Base-by-base conservation (phyloP, 2,797 vertebrate genomes). In the Poecilia gillii region DNA sequence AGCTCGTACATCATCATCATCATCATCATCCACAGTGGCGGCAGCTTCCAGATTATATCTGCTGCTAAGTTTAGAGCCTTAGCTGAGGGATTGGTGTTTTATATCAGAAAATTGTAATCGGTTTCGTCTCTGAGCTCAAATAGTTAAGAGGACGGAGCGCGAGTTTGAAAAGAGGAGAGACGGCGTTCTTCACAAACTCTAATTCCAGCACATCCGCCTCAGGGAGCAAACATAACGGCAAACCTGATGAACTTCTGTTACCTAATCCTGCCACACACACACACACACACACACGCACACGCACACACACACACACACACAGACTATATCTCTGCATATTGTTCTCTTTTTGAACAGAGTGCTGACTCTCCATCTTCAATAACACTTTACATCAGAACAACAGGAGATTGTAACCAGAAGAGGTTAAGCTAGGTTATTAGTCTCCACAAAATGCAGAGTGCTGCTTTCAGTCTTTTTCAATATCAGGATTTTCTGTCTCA, bases 241-340 rank as follows among this genome's bases (percentile, higher is more conserved):
- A 94, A 94, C 93, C 88, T 92, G 90, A 90, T 94, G 93, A 95
- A 95, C 93, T 90, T 92, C 68, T 86, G 91, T 94, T 94, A 94
- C 94, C 93, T 94, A 94, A 94, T 92, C 84, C 91, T 87, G 84
- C 70, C 91, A 81, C 87, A 90, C 88, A 89, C 82, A 84, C 72
- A 64, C 76, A 39, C 33, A 41, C 36, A 47, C 31, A 45, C 36
- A 11, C 47, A 25, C 79, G 18, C 46, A 47, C 64, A 33, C 74
- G 47, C 64, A 51, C 78, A 46, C 39, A 41, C 28, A 46, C 36
- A 28, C 23, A 62, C 76, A 47, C 39, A 41, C 36, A 47, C n/a
- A 46, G n/a, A 75, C 41, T 89, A 78, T 82, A 49, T 78, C 33
- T 68, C 47, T 57, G 14, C 45, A 57, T 68, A 1, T 74, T 55